phyloP scores from a whole-genome alignment of 2,113 vertebrate genomes.

The Anhinga rufa region DNA sequence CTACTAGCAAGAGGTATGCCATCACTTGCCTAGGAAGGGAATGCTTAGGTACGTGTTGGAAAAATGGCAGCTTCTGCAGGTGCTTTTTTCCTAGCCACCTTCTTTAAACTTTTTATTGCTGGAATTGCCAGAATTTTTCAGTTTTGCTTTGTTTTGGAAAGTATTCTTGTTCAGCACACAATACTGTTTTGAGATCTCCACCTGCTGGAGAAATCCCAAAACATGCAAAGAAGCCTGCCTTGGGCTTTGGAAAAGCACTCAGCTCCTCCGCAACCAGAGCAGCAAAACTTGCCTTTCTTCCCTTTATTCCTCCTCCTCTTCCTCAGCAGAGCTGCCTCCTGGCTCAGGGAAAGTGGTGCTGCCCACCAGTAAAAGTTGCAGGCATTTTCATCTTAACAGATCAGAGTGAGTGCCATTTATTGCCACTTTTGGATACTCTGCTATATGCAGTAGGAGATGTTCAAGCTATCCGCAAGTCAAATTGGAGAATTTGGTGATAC shows the following conservation, averaged over 20 bases:
- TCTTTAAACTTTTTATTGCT: neutral
- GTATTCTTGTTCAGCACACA: neutral
- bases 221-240: neutral
- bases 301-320: neutral
- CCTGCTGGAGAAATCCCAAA: conserved; percentile 9
- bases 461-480: neutral
- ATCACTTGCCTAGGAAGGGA: neutral
- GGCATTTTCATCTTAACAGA: neutral
- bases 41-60: neutral
- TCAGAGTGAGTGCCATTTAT: neutral
- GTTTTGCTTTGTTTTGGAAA: conserved; percentile 13
- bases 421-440: neutral
- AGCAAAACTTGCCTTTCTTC: neutral
- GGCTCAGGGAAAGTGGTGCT: neutral
- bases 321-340: neutral
- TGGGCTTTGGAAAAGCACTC: neutral
- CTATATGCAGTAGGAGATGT: neutral
- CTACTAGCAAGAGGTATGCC: neutral
- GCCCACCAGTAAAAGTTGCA: neutral
- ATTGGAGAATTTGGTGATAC: neutral
- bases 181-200: neutral
- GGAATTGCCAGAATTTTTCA: neutral
- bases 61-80: neutral
- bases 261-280: neutral
- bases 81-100: neutral